Evolutionary conservation across 2,113 vertebrate genomes (phyloP).

Genomic region (Catagonus wagneri): DNA sequence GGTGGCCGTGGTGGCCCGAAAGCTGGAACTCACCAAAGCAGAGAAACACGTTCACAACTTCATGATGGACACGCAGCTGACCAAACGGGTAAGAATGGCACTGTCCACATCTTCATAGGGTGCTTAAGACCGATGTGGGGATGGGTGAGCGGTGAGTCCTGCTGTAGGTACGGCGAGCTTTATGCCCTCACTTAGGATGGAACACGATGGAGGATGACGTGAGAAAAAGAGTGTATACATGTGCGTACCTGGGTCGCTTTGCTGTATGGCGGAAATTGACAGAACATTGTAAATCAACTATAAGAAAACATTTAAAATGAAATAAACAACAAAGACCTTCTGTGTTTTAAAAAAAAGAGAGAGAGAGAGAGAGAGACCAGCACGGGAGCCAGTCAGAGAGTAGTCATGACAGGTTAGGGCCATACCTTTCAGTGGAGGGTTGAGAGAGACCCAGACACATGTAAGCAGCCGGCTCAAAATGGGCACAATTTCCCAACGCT

Average conservation of each 20-base stretch:
- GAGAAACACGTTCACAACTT: slow-evolving; percentile 99
- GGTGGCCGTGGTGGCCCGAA: slow-evolving; percentile 98
- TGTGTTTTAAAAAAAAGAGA: too few species aligned
- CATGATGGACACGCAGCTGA: slow-evolving; percentile 99
- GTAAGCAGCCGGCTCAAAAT: neutral
- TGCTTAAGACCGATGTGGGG: fast-evolving
- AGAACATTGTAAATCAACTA: too few species aligned
- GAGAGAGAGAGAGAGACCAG: too few species aligned
- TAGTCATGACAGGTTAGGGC: fast-evolving
- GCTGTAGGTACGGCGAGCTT: too few species aligned
- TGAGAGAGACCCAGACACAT: neutral
- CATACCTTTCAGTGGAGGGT: fast-evolving
- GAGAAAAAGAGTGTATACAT: too few species aligned
- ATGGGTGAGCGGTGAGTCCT: too few species aligned
- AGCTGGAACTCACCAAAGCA: slow-evolving; percentile 98
- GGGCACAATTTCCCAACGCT: fast-evolving
- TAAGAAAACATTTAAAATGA: too few species aligned
- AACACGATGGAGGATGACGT: too few species aligned
- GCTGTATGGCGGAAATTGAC: too few species aligned
- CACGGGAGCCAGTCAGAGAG: neutral
- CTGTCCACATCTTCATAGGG: fast-evolving
- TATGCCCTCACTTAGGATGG: too few species aligned
- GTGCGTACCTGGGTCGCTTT: too few species aligned
- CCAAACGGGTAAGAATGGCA: slow-evolving; percentile 94
- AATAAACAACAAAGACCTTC: too few species aligned